These are phyloP conservation scores for Lutraria rhynchaena DNA, from an alignment of 1,140 invertebrate species.

Conservation along the genomic window DNA sequence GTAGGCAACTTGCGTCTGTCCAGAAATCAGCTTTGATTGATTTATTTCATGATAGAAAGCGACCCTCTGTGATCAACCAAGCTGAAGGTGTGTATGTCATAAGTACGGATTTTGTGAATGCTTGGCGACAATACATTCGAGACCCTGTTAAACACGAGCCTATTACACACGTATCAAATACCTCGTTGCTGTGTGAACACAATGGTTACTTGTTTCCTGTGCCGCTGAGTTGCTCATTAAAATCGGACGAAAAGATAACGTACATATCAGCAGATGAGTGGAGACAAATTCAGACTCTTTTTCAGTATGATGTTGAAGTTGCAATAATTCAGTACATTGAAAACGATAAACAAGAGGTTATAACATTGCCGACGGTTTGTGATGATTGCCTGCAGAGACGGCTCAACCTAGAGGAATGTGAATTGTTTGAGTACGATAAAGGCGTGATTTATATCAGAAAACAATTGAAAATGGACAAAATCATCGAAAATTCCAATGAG, in stretches of 20 bases:
- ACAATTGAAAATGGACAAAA: slow-evolving; percentile 64
- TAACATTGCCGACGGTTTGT: slow-evolving; percentile 76
- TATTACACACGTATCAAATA: slow-evolving; percentile 68
- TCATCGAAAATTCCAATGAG: slow-evolving; percentile 26
- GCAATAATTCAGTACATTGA: slow-evolving; percentile 52
- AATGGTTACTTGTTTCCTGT: slow-evolving; percentile 68
- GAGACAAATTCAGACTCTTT: slow-evolving; percentile 65
- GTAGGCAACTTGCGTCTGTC: slow-evolving; percentile 67
- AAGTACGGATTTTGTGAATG: slow-evolving; percentile 75
- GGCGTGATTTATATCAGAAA: slow-evolving; percentile 80
- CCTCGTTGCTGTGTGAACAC: slow-evolving; percentile 73
- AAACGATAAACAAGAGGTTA: slow-evolving; percentile 44
- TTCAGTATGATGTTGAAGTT: slow-evolving; percentile 70
- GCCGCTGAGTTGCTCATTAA: slow-evolving; percentile 17
- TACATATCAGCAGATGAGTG: slow-evolving; percentile 74
- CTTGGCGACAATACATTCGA: slow-evolving; percentile 80
- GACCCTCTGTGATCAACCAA: slow-evolving; percentile 70
- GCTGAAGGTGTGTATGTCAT: slow-evolving; percentile 70
- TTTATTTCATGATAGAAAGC: slow-evolving; percentile 77
- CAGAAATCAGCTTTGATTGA: slow-evolving; percentile 77
- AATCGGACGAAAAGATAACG: slow-evolving; percentile 54
- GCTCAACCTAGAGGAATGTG: slow-evolving; percentile 73
- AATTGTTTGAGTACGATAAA: slow-evolving; percentile 76
- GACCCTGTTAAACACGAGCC: slow-evolving; percentile 67
- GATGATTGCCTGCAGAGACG: slow-evolving; percentile 75